phyloP scores from a whole-genome alignment of 2,797 vertebrate genomes.

The Oryzias dopingdopingensis region DNA sequence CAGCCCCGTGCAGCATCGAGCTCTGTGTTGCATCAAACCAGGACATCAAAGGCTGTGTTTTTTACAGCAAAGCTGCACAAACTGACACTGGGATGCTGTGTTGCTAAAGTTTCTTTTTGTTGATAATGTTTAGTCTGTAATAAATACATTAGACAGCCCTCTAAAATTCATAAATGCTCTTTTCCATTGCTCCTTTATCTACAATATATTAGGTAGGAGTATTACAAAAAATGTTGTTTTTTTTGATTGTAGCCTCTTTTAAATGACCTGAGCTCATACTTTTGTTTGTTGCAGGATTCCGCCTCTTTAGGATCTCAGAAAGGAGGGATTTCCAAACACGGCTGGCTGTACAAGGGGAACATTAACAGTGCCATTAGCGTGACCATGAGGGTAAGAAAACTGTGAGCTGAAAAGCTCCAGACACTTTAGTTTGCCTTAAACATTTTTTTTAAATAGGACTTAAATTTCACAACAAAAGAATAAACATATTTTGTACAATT shows the following conservation, averaged over 20 bases:
- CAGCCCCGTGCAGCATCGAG: constrained; percentile 20
- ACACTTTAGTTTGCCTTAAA: no score
- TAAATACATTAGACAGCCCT: background rate
- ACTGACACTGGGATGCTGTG: constrained; percentile 9
- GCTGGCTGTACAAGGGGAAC: constrained; percentile 98
- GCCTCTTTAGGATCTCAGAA: constrained; percentile 97
- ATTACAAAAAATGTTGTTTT: no score
- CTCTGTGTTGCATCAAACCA: constrained; percentile 47
- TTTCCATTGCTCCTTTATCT: no score
- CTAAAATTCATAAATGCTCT: background rate
- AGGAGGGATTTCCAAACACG: constrained; percentile 94
- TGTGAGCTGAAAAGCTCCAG: no score
- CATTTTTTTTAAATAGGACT: no score
- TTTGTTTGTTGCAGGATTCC: constrained; percentile 82
- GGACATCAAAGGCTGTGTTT: constrained; percentile 45
- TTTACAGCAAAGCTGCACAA: background rate
- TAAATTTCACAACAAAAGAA: no score
- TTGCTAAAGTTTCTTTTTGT: constrained; percentile 8
- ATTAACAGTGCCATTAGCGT: constrained; percentile 99
- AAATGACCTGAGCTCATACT: constrained; percentile 23
- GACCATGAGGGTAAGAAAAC: constrained; percentile 91
- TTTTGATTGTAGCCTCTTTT: background rate
- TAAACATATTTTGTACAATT: no score
- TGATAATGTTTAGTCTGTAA: background rate
- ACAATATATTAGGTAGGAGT: no score